Conservation (phyloP, 2,888 invertebrate genomes). For the Noctua comes region DNA sequence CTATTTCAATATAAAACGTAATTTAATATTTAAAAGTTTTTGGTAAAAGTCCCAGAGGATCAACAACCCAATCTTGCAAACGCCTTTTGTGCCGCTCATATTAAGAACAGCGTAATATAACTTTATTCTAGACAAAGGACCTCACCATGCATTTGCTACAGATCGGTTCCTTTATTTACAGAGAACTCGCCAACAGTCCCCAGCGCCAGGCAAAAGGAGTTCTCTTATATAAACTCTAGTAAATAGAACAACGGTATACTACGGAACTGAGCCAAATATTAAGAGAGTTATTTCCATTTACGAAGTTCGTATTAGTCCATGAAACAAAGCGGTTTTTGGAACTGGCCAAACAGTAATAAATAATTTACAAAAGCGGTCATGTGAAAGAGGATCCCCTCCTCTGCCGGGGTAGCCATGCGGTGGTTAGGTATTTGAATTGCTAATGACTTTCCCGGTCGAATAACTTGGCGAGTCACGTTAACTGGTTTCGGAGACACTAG, state of each 20-base stretch:
- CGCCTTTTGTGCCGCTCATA: no score
- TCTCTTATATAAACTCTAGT: constrained; percentile 38
- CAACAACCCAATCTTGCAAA: background rate
- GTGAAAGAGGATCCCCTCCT: constrained; percentile 84
- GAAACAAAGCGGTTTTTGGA: constrained; percentile 83
- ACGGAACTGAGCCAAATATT: constrained; percentile 66
- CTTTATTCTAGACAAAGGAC: background rate
- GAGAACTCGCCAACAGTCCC: constrained; percentile 4
- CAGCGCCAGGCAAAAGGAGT: constrained; percentile 22
- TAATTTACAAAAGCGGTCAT: constrained; percentile 88
- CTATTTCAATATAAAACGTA: no score
- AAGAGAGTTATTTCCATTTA: constrained; percentile 77
- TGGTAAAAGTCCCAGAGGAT: background rate
- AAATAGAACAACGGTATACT: constrained; percentile 54
- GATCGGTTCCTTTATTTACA: constrained; percentile 39
- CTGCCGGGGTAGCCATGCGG: constrained; percentile 80
- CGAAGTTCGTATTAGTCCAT: constrained; percentile 75
- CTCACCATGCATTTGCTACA: constrained; percentile 9
- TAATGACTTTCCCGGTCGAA: constrained; percentile 85
- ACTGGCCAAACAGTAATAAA: constrained; percentile 87
- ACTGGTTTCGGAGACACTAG: constrained; percentile 79
- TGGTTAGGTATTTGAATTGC: constrained; percentile 88
- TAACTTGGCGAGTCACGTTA: constrained; percentile 81
- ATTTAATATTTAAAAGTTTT: background rate
- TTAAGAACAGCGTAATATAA: background rate